Evolutionary conservation across 1,140 invertebrate genomes (phyloP).

Genomic region (Caenorhabditis inopinata): DNA sequence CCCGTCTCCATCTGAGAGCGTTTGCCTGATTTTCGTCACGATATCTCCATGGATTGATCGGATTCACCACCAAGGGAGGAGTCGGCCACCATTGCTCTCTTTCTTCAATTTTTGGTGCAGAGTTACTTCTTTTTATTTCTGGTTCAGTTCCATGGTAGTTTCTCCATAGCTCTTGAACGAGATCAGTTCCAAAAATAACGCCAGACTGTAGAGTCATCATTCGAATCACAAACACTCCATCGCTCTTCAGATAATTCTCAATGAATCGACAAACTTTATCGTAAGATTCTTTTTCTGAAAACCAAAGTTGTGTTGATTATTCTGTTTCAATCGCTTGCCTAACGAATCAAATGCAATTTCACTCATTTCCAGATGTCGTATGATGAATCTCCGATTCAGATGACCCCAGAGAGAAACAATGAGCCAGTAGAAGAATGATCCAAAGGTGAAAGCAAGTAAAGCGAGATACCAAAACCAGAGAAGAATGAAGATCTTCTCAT

Average conservation of each 20-base stretch:
- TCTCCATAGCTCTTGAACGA: conserved; percentile 59
- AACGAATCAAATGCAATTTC: conserved; percentile 59
- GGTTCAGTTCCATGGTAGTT: conserved; percentile 52
- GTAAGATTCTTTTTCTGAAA: conserved; percentile 12
- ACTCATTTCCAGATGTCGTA: conserved; percentile 59
- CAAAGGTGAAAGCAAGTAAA: conserved; percentile 67
- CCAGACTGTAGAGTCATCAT: conserved; percentile 67
- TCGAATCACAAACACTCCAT: conserved; percentile 70
- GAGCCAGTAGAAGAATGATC: conserved; percentile 61
- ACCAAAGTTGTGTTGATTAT: neutral
- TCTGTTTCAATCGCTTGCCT: conserved; percentile 9
- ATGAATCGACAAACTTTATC: conserved; percentile 65
- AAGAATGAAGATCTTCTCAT: conserved; percentile 70
- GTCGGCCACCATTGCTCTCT: neutral
- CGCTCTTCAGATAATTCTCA: conserved; percentile 68
- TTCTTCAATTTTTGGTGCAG: conserved; percentile 47
- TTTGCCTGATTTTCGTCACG: neutral
- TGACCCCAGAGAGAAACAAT: conserved; percentile 54
- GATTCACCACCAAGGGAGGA: neutral
- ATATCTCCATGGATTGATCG: neutral
- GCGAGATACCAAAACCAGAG: conserved; percentile 70
- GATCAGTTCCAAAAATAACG: conserved; percentile 63
- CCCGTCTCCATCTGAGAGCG: conserved; percentile 31
- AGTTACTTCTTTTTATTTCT: conserved; percentile 57
- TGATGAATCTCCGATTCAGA: conserved; percentile 53